These are phyloP conservation scores for Cairina moschata DNA, from an alignment of 2,113 vertebrate genomes.

Conservation along the genomic window DNA sequence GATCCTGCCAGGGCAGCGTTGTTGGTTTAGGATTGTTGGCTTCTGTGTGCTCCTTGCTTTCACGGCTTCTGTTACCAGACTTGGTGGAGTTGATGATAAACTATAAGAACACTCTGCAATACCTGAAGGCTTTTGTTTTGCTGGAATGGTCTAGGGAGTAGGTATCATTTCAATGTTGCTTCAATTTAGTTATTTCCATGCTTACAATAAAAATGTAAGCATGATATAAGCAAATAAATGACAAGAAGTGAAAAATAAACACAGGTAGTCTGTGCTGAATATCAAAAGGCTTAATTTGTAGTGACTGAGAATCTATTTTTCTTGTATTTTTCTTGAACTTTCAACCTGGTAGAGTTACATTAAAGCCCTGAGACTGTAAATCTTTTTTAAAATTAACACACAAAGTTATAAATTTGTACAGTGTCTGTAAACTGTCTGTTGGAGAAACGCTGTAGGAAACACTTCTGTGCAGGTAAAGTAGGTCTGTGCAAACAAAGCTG, in stretches of 20 bases:
- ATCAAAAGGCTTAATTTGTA: background rate
- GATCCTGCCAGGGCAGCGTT: background rate
- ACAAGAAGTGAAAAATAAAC: background rate
- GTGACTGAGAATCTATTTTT: background rate
- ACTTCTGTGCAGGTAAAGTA: background rate
- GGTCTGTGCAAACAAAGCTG: background rate
- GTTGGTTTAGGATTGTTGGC: background rate
- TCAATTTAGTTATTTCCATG: background rate
- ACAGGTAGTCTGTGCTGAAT: background rate
- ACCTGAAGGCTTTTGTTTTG: background rate
- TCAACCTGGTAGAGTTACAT: rapidly evolving
- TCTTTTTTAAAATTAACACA: background rate
- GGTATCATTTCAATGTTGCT: background rate
- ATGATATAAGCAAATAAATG: background rate
- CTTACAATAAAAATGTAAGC: background rate
- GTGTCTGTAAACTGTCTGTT: background rate
- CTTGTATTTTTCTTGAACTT: background rate
- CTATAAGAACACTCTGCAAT: background rate
- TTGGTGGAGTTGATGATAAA: background rate
- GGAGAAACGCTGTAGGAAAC: background rate
- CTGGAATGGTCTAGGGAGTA: background rate
- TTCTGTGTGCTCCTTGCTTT: background rate
- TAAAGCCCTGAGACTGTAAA: background rate
- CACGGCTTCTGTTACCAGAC: background rate
- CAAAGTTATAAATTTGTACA: background rate